Base-by-base conservation (phyloP, 2,797 vertebrate genomes). In the Glossophaga mutica region DNA sequence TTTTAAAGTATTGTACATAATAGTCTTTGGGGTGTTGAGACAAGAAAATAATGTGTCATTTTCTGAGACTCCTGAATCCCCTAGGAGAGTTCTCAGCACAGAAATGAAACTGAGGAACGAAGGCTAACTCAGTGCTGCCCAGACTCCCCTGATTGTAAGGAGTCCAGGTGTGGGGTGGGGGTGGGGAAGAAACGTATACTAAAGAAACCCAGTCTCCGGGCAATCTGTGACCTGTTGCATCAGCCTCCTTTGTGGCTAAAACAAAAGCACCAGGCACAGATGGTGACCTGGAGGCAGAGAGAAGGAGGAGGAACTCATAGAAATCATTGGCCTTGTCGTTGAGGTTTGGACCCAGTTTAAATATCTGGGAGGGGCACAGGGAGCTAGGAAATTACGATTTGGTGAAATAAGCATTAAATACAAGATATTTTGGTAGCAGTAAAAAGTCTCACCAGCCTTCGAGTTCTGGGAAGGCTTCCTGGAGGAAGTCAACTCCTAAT, bases 1-100 rank as follows among this genome's bases (percentile, higher is more conserved):
- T 21, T 22, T n/a, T 59, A 73, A 94, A 88, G 44, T 57, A 76
- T 46, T 52, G 14, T 88, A 46, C 11, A 19, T 65, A 90, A 76
- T 83, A 46, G 62, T 57, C 46, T 57, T 92, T 90, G 55, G 0
- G 0, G 19, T 15, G n/a, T 10, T 42, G 70, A 81, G 29, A 91
- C 90, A 70, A 96, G 65, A 93, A 95, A 89, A 93, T 76, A 92
- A 76, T 59, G 24, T 86, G 42, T 50, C 46, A 78, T 89, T 93
- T 91, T 76, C 22, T 46, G 83, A 89, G 79, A 90, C 39, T 92
- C 70, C 21, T 29, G 67, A 79, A 71, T 77, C 3, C 84, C 52
- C 34, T 29, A 12, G 37, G 83, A 67, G 67, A 32, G 1, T 44
- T 94, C 52, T 95, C 52, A 90, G 26, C 24, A 65, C 59, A 16